These are phyloP conservation scores for Pandemis heparana DNA, from an alignment of 2,888 invertebrate species.

Conservation along the genomic window DNA sequence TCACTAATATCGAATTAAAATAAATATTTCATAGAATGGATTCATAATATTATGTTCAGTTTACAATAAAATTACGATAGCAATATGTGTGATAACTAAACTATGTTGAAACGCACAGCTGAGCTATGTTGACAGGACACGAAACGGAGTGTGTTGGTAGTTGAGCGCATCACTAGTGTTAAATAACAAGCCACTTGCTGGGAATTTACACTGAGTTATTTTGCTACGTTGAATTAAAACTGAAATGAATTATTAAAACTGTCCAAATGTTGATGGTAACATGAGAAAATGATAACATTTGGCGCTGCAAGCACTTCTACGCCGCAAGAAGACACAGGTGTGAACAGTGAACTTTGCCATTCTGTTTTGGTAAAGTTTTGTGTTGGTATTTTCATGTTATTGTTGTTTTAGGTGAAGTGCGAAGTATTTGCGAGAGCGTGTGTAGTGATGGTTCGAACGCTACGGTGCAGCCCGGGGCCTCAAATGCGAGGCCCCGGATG, in stretches of 20 bases:
- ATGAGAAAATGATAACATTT: constrained; percentile 81
- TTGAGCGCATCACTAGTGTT: constrained; percentile 68
- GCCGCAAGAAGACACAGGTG: constrained; percentile 79
- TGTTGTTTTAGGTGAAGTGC: constrained; percentile 74
- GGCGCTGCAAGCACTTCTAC: constrained; percentile 74
- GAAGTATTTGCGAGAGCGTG: constrained; percentile 83
- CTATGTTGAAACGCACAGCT: background rate
- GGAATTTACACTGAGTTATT: constrained; percentile 46
- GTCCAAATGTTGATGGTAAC: constrained; percentile 73
- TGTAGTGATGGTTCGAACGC: constrained; percentile 84
- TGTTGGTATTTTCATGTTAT: constrained; percentile 50
- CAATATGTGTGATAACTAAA: no score
- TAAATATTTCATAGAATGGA: no score
- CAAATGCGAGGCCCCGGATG: constrained; percentile 88
- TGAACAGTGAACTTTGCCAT: constrained; percentile 58
- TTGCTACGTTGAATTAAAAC: constrained; percentile 61
- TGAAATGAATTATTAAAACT: constrained; percentile 64
- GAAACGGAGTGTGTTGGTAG: background rate
- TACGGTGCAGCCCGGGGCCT: constrained; percentile 74
- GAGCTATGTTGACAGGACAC: background rate
- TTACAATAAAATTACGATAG: no score
- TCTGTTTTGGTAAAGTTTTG: constrained; percentile 53
- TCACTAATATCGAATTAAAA: no score
- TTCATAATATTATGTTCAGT: no score
- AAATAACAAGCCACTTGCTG: constrained; percentile 71